phyloP scores from a whole-genome alignment of 2,113 vertebrate species.

The Rhegmatorhina hoffmannsi region DNA sequence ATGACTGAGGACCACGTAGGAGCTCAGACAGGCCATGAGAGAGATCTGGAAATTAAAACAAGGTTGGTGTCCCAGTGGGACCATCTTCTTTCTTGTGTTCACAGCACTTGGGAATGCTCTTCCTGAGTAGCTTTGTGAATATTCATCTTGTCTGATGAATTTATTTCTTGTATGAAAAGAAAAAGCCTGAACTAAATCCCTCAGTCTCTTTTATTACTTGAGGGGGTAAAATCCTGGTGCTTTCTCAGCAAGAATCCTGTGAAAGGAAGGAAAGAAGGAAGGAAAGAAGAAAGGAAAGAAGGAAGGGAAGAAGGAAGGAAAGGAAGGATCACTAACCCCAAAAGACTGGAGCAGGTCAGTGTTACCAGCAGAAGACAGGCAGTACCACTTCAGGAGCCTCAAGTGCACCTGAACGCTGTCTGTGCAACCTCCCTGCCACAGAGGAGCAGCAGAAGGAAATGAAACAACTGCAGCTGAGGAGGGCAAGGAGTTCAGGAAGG shows the following conservation, averaged over 20 bases:
- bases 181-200: neutral
- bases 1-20: neutral
- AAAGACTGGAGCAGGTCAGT: neutral
- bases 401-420: neutral
- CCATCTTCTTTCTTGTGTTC: rapidly evolving
- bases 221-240: neutral
- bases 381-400: neutral
- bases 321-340: neutral
- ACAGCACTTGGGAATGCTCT: neutral
- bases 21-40: neutral
- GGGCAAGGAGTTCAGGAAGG: neutral
- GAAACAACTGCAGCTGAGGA: neutral
- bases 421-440: neutral
- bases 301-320: neutral
- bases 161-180: neutral
- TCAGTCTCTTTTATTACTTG: neutral
- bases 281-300: neutral
- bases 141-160: neutral
- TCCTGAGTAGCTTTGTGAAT: neutral
- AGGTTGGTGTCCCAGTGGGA: neutral
- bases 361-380: neutral
- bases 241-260: neutral
- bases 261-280: neutral
- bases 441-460: neutral
- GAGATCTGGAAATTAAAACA: neutral